phyloP scores from a whole-genome alignment of 2,888 invertebrate genomes.

The Caenorhabditis sp. region DNA sequence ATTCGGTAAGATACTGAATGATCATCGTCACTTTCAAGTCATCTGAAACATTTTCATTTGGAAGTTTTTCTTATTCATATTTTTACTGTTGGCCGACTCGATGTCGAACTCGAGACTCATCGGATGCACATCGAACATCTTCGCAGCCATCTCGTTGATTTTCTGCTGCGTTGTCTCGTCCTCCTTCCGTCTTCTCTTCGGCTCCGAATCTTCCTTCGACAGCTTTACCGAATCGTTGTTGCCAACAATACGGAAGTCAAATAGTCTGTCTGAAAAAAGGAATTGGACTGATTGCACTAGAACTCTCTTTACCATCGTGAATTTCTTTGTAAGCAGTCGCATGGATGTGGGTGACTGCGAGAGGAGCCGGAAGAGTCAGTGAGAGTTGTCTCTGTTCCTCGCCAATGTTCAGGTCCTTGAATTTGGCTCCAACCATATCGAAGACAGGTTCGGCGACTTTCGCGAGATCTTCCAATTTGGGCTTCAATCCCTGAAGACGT shows the following conservation, averaged over 20 bases:
- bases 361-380: conserved; percentile 52
- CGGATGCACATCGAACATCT: conserved; percentile 48
- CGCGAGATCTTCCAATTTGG: conserved; percentile 52
- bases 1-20: conserved; percentile 52
- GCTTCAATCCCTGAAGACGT: conserved; percentile 60
- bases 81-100: conserved; percentile 8
- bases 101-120: conserved; percentile 43
- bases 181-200: conserved; percentile 37
- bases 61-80: not conserved
- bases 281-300: too few species aligned
- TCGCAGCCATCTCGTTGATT: conserved; percentile 14
- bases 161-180: conserved; percentile 36
- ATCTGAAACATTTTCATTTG: conserved; percentile 29
- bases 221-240: conserved; percentile 4
- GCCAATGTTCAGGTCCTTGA: conserved; percentile 18
- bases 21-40: conserved; percentile 36
- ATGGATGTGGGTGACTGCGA: conserved; percentile 59
- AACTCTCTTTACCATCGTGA: conserved; percentile 41
- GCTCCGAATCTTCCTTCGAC: conserved; percentile 21
- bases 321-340: conserved; percentile 65
- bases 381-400: conserved; percentile 44
- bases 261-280: conserved; percentile 49
- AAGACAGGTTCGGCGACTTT: conserved; percentile 58
- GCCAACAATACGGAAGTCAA: conserved; percentile 34
- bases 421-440: conserved; percentile 62